Percentiles rank a stretch among this genome's conserved stretches.
These are phyloP conservation scores for Huso huso DNA, from an alignment of 2,797 vertebrate species.

Conservation along the genomic window DNA sequence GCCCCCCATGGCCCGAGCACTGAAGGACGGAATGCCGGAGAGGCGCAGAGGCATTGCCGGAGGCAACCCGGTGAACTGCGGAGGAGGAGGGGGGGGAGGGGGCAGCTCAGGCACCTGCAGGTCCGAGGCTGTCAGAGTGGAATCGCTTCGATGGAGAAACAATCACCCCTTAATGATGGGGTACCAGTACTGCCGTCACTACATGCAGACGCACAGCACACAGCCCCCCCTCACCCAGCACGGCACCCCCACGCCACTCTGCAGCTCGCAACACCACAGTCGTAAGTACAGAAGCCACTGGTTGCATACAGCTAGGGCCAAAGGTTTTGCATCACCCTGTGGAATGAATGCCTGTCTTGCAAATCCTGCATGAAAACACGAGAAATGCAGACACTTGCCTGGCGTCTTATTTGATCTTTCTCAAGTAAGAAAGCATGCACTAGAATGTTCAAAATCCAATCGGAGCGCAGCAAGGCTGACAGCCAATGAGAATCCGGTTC, in stretches of 20 bases:
- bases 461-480: too few relatives aligned
- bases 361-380: too few relatives aligned
- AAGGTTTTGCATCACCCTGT: too few relatives aligned
- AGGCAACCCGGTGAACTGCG: background rate
- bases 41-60: background rate
- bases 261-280: constrained; percentile 16
- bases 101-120: constrained; percentile 33
- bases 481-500: too few relatives aligned
- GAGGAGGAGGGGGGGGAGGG: constrained; percentile 23
- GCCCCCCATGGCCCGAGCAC: constrained; percentile 55
- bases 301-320: too few relatives aligned
- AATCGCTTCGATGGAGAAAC: constrained; percentile 19
- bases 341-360: too few relatives aligned
- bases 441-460: too few relatives aligned
- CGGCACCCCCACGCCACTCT: constrained; percentile 7
- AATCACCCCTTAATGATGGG: background rate
- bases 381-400: too few relatives aligned
- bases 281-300: background rate
- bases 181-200: constrained; percentile 2
- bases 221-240: constrained; percentile 26
- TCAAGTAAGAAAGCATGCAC: too few relatives aligned
- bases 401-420: too few relatives aligned
- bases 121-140: constrained; percentile 29
- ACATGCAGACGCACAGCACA: constrained; percentile 32
- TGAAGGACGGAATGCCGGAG: constrained; percentile 43